These are phyloP conservation scores for Athrips mouffetella DNA, from an alignment of 2,888 invertebrate genomes.

Conservation along the genomic window DNA sequence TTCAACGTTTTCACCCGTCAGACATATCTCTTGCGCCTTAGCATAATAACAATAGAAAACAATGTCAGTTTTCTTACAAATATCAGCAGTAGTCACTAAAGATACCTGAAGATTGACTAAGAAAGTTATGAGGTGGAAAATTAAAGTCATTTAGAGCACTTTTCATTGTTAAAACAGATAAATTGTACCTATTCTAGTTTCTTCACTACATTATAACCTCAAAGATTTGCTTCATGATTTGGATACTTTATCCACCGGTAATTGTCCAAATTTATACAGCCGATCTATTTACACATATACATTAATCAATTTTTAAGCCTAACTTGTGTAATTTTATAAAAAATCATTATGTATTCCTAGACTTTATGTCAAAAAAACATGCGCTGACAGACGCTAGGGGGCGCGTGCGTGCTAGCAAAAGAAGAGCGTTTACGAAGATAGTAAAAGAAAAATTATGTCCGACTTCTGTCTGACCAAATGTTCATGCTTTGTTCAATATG, in stretches of 20 bases:
- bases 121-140: slow-evolving; percentile 26
- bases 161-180: slow-evolving; percentile 14
- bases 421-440: slow-evolving; percentile 35
- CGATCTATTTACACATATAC: background rate
- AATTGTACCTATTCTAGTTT: slow-evolving; percentile 21
- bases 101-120: slow-evolving; percentile 29
- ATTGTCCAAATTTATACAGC: background rate
- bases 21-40: slow-evolving; percentile 47
- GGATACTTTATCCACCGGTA: background rate
- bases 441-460: no score
- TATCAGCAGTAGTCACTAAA: slow-evolving; percentile 29
- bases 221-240: background rate
- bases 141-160: slow-evolving; percentile 37
- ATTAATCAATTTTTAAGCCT: background rate
- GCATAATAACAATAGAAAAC: slow-evolving; percentile 47
- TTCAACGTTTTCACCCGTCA: slow-evolving; percentile 35
- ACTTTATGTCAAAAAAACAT: slow-evolving; percentile 38
- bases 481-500: no score
- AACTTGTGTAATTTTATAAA: background rate
- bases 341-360: slow-evolving; percentile 31
- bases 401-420: slow-evolving; percentile 18
- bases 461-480: no score
- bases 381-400: slow-evolving; percentile 31
- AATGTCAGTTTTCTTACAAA: slow-evolving; percentile 37
- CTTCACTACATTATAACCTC: slow-evolving; percentile 19